phyloP scores from a whole-genome alignment of 2,113 vertebrate species.

The Tiliqua scincoides region DNA sequence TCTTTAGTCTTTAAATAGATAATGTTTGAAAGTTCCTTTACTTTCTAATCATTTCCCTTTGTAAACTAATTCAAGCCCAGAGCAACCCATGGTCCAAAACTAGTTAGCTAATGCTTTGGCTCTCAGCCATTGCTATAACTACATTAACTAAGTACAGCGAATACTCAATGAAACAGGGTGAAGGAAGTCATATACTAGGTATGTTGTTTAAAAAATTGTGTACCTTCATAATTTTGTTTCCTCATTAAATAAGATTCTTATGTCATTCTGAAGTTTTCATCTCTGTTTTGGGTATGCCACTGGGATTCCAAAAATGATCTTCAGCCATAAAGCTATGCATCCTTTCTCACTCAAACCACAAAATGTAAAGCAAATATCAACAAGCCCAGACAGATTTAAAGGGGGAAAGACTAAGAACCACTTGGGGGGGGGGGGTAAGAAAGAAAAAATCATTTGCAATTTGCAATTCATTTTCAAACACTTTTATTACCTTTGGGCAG shows the following conservation, averaged over 20 bases:
- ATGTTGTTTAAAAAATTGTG: background rate
- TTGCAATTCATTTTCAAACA: slow-evolving; percentile 11
- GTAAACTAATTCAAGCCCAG: background rate
- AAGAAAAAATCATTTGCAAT: slow-evolving; percentile 34
- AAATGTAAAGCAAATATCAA: slow-evolving; percentile 54
- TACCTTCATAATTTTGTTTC: too few species aligned
- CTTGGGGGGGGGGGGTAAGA: background rate
- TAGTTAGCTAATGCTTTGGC: background rate
- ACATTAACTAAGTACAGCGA: background rate
- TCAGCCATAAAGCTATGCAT: slow-evolving; percentile 51
- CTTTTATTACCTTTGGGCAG: slow-evolving; percentile 32
- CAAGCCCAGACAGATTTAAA: slow-evolving; percentile 36
- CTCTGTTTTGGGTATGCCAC: background rate
- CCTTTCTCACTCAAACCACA: slow-evolving; percentile 41
- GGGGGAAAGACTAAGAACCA: slow-evolving; percentile 8
- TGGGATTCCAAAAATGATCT: background rate
- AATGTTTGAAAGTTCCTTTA: background rate
- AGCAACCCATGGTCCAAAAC: background rate
- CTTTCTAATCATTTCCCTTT: background rate
- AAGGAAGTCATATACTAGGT: background rate
- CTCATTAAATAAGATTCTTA: slow-evolving; percentile 41
- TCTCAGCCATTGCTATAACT: background rate
- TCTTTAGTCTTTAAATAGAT: background rate
- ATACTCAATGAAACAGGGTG: background rate
- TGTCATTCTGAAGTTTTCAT: slow-evolving; percentile 50